phyloP scores from a whole-genome alignment of 2,797 vertebrate species.

The Chromis chromis region DNA sequence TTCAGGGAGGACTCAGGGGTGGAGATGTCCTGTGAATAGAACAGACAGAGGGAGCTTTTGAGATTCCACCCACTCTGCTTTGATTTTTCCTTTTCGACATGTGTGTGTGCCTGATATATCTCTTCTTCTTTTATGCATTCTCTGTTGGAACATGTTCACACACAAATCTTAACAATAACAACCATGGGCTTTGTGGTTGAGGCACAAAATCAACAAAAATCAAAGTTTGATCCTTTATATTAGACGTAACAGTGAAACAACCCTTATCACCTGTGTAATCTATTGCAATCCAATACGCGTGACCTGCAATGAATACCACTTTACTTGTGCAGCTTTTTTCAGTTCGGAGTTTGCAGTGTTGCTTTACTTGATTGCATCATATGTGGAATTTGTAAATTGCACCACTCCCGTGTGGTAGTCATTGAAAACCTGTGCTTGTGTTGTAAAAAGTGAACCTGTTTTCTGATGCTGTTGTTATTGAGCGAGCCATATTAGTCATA shows the following conservation, averaged over 20 bases:
- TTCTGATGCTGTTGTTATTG: neutral
- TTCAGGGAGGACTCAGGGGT: conserved; percentile 56
- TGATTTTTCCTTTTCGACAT: conserved; percentile 22
- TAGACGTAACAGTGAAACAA: no score
- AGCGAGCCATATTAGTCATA: neutral
- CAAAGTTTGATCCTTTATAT: no score
- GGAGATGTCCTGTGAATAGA: conserved; percentile 55
- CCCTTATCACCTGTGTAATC: no score
- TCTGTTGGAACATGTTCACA: conserved; percentile 32
- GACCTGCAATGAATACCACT: neutral
- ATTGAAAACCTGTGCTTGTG: neutral
- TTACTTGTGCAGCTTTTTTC: neutral
- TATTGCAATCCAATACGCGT: neutral
- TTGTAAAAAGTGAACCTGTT: conserved; percentile 1
- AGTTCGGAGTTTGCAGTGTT: neutral
- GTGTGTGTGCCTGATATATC: conserved; percentile 7
- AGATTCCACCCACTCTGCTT: conserved; percentile 39
- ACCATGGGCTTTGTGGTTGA: neutral
- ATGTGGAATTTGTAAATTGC: neutral
- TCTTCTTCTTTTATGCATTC: neutral
- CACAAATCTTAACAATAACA: neutral
- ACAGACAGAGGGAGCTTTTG: conserved; percentile 49
- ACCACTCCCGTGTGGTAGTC: neutral
- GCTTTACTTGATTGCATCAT: neutral
- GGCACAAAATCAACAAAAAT: no score